Evolutionary conservation across 2,888 invertebrate genomes (phyloP).

Genomic region (Drosophila meridionalis): DNA sequence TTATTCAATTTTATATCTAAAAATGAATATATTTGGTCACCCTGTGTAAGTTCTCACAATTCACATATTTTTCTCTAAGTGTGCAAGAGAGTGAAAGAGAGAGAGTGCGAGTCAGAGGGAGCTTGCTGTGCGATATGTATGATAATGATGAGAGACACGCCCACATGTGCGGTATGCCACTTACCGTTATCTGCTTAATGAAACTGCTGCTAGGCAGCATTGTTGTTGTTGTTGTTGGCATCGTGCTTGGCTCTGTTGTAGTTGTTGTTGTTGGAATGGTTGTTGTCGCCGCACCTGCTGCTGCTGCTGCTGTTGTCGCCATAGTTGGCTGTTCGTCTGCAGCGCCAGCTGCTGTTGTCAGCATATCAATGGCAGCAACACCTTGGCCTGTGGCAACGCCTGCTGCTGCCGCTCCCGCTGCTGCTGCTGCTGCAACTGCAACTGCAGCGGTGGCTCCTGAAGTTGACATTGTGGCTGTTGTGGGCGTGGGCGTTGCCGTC

Average conservation of each 20-base stretch:
- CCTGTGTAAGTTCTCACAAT: not conserved
- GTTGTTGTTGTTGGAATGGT: slow-evolving; percentile 40
- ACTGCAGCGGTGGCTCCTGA: slow-evolving; percentile 22
- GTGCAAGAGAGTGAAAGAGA: not conserved
- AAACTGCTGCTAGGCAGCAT: slow-evolving; percentile 75
- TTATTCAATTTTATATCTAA: too few species aligned
- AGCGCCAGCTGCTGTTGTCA: slow-evolving; percentile 33
- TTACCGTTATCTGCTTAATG: slow-evolving; percentile 83
- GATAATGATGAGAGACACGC: slow-evolving; percentile 52
- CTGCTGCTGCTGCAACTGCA: slow-evolving; percentile 16
- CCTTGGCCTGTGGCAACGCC: slow-evolving; percentile 19
- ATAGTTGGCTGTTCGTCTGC: slow-evolving; percentile 14
- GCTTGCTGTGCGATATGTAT: slow-evolving; percentile 2
- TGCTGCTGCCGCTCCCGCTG: slow-evolving; percentile 17
- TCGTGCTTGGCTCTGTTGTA: slow-evolving; percentile 55
- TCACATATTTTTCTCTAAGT: not conserved
- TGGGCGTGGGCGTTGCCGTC: slow-evolving; percentile 28
- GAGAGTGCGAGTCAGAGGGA: not conserved
- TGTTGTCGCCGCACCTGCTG: slow-evolving; percentile 44
- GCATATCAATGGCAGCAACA: slow-evolving; percentile 20
- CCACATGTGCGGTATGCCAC: slow-evolving; percentile 71
- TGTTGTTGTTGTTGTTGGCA: slow-evolving; percentile 45
- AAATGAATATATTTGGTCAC: too few species aligned
- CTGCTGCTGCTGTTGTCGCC: slow-evolving; percentile 41
- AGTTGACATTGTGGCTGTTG: slow-evolving; percentile 42